A percentile compares a stretch with the other conserved stretches of the same genome.
phyloP scores from a whole-genome alignment of 2,113 vertebrate genomes.

The Zosterops hypoxanthus region DNA sequence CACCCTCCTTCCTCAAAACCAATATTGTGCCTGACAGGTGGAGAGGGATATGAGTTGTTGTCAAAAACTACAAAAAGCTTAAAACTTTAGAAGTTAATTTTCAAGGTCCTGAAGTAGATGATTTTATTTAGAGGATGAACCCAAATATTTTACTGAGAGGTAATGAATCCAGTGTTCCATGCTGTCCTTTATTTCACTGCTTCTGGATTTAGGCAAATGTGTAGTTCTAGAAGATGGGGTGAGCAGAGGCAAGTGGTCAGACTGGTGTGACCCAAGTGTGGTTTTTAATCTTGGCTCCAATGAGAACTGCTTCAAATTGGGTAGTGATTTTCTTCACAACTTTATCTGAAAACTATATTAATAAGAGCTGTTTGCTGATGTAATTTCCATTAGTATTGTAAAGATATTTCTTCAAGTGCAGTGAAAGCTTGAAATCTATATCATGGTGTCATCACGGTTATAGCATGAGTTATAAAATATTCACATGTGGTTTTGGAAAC shows the following conservation, averaged over 20 bases:
- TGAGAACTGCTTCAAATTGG: background rate
- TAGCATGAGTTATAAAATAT: background rate
- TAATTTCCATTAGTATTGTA: background rate
- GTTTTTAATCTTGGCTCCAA: background rate
- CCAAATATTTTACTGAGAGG: background rate
- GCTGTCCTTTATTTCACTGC: background rate
- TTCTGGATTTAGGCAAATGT: background rate
- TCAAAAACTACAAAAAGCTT: background rate
- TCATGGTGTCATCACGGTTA: background rate
- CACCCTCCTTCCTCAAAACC: accelerated
- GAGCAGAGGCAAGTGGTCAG: background rate
- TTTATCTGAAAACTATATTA: background rate
- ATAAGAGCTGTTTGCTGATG: background rate
- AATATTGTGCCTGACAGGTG: background rate
- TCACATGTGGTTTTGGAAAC: background rate
- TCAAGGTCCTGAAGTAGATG: background rate
- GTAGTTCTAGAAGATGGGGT: background rate
- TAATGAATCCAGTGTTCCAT: background rate
- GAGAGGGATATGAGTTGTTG: background rate
- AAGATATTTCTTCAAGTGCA: background rate
- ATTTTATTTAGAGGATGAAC: background rate
- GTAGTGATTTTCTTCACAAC: background rate
- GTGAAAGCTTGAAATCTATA: background rate
- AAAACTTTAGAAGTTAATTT: background rate
- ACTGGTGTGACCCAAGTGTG: background rate